phyloP scores from a whole-genome alignment of 1,140 invertebrate species.

The Ceratitis capitata region DNA sequence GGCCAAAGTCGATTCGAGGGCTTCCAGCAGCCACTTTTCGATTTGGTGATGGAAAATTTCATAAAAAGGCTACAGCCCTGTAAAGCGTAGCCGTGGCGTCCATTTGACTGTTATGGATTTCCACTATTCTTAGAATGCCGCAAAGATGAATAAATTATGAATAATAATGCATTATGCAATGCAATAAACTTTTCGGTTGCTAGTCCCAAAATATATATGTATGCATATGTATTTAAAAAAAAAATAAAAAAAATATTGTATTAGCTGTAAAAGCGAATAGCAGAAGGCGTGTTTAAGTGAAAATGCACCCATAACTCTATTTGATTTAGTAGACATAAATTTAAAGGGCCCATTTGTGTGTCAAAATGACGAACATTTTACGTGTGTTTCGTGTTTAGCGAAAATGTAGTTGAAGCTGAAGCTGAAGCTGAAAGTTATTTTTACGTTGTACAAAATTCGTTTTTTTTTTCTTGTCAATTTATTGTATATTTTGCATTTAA shows the following conservation, averaged over 20 bases:
- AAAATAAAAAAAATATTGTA: background rate
- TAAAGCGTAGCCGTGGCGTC: too few relatives aligned
- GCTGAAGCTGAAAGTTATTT: background rate
- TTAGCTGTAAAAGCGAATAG: background rate
- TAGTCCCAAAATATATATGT: background rate
- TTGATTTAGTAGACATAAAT: conserved; percentile 22
- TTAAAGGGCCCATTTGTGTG: background rate
- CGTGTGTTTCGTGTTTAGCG: background rate
- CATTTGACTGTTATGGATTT: too few relatives aligned
- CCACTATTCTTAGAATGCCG: too few relatives aligned
- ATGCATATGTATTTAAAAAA: background rate
- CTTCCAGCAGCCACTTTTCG: too few relatives aligned
- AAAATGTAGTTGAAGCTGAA: conserved; percentile 3
- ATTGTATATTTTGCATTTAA: background rate
- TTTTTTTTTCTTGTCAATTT: background rate
- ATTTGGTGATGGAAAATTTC: too few relatives aligned
- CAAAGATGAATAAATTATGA: too few relatives aligned
- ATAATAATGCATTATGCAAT: too few relatives aligned
- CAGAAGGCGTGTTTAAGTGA: background rate
- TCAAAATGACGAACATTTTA: background rate
- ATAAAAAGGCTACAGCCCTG: too few relatives aligned
- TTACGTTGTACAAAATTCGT: background rate
- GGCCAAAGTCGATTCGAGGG: too few relatives aligned
- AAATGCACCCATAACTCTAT: background rate
- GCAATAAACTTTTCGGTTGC: background rate